Evolutionary conservation across 2,797 vertebrate genomes (phyloP), one percentile per base, ranked within the genome.

Genomic region (Gadopsis bispinosus): DNA sequence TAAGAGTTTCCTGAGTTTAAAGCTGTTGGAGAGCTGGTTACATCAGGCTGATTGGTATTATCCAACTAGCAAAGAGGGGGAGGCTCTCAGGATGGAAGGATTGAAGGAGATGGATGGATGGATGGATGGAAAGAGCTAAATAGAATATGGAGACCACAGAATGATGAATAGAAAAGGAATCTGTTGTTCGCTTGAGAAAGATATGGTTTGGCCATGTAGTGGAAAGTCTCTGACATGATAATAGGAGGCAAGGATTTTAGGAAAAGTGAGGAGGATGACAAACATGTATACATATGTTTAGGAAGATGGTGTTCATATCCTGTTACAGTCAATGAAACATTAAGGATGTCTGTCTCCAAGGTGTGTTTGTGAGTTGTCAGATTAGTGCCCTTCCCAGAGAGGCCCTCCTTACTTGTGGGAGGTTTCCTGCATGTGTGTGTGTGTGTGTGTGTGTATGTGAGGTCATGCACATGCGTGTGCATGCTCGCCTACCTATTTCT

Each of bases 271-370:
- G 48, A 72, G 14, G 43, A n/a, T 66, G 64, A 80, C 50, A 68
- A 47, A 66, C 47, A 75, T 26, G 31, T 50, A 65, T 20, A 68
- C 60, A 55, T 77, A 69, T 31, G 43, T 84, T 86, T 70, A 75
- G 37, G 60, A 63, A 63, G 79, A 79, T 68, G 50, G 61, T 12
- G 47, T 66, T 69, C 60, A 43, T 92, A 88, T 93, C 88, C 73
- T 77, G 56, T 93, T 92, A 83, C 92, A 88, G 70, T 72, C 87
- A 78, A 91, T 93, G 79, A 93, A 93, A 92, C 89, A 88, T 93
- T 91, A 83, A 94, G 91, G 81, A 77, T 83, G 88, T 92, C 87
- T 75, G 81, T 90, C 84, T 74, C 55, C 69, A 43, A 73, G 65
- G 75, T 68, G 70, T 82, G 63, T 72, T 79, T 74, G 75, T 60